Percentiles rank a stretch among this genome's conserved stretches.
phyloP scores from a whole-genome alignment of 2,797 vertebrate species.

The Xiphophorus birchmanni region DNA sequence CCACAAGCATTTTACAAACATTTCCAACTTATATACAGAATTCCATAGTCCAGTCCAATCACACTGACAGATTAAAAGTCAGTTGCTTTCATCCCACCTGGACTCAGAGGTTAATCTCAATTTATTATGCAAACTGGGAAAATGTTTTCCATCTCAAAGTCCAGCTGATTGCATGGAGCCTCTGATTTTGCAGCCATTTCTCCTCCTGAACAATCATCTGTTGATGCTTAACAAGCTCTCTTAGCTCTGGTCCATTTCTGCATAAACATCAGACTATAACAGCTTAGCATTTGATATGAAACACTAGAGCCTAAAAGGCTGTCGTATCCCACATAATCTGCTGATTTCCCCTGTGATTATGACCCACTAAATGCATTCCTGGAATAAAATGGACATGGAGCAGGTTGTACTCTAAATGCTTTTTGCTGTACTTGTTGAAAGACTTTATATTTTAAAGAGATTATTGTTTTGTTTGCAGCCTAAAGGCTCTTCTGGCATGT shows the following conservation, averaged over 20 bases:
- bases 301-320: slow-evolving; percentile 27
- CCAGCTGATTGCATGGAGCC: not conserved
- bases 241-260: not conserved
- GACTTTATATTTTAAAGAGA: not conserved
- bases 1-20: not conserved
- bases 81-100: not conserved
- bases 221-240: not conserved
- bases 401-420: slow-evolving; percentile 14
- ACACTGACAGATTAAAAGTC: not conserved
- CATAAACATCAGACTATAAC: not conserved
- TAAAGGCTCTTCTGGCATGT: not conserved
- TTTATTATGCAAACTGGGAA: not conserved
- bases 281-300: slow-evolving; percentile 9
- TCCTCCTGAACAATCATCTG: not conserved
- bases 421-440: not conserved
- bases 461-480: not conserved
- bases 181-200: not conserved
- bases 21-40: not conserved
- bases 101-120: not conserved
- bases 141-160: not conserved
- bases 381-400: slow-evolving; percentile 66
- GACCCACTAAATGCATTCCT: slow-evolving; percentile 74
- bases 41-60: not conserved
- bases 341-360: slow-evolving; percentile 63
- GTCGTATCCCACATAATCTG: slow-evolving; percentile 54